Base-by-base conservation (phyloP, 2,797 vertebrate genomes). In the Catharus ustulatus region DNA sequence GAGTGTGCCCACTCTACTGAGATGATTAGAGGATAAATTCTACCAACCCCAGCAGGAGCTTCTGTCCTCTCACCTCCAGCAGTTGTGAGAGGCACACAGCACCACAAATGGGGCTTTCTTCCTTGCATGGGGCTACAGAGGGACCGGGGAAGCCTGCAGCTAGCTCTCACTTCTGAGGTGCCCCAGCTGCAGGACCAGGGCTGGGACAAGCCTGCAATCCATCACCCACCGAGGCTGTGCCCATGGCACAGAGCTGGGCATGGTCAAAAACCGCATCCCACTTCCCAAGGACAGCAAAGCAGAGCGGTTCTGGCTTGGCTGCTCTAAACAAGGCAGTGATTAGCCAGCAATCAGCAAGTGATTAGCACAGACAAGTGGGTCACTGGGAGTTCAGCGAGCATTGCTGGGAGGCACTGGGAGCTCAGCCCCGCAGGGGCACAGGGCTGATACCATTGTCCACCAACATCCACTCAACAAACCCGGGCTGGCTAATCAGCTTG, bases 311-410 rank as follows among this genome's bases (percentile, higher is more conserved):
- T 95, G 97, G 97, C 97, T 96, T 81, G 77, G 80, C 46, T 93
- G 96, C 96, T 95, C 94, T 91, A 96, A 98, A 97, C 96, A 95
- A 97, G 97, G 93, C 97, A 73, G 96, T 97, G 98, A 98, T 98
- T 98, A 98, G 97, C 92, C 95, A 89, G 95, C 96, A 97, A 98
- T 97, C 98, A 98, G 95, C 76, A 38, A 92, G 97, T 0, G 96
- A 98, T 98, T 98, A 98, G 97, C 96, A 97, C 96, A 96, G 95
- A 93, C 96, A 94, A 76, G 57, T 42, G 48, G 98, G 97, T 98
- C 97, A 97, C 95, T 55, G 42, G 89, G 96, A 97, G 98, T 98
- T 98, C 97, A 97, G 94, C 38, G 78, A 26, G 83, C 92, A 18
- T 96, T 95, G 95, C 96, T 89, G 94, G 55, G 91, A 97, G 96